Evolutionary conservation across 2,888 invertebrate species (phyloP), one percentile per base, ranked within the genome.

Genomic region (Malthinus flaveolus): DNA sequence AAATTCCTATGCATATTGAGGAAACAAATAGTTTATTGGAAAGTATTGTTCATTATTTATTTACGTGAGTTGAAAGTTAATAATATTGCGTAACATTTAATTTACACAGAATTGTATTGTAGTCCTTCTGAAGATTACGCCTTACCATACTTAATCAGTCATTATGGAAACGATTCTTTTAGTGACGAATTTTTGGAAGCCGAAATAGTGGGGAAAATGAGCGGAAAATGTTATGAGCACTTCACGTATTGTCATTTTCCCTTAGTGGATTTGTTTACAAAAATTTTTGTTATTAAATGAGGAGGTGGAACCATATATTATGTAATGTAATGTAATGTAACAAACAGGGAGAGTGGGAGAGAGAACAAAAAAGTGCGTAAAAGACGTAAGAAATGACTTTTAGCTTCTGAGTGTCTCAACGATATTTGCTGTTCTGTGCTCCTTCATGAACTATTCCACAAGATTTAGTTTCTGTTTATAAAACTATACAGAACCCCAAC

Each of bases 11-110:
- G 68, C 70, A 75, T 51, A 63, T 73, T 11, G 68, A 68, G 31
- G 68, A 72, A 12, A 65, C 74, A 36, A 78, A 80, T 66, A 74
- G 73, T 44, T 67, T 80, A 12, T 62, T 82, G 34, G 79, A 81
- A 59, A 71, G 73, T 39, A 75, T 80, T 34, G 75, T 79, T 10
- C 75, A 78, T 62, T 75, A 68, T 52, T 44, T 75, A 7, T 72
- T 77, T 49, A 75, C 75, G 76, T 76, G 68, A 71, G 74, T 69
- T 48, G 1, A 4, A 15, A 15, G 12, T 12, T 7, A 1, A 32
- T 33, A 15, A 3, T 9, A 9, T 46, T 39, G 9, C 4, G 11
- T 32, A 10, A 11, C 5, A 31, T 42, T 7, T 9, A 4, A 11
- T 8, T 46, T 13, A 44, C 4, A 32, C 32, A 1, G 10, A 44